Evolutionary conservation across 2,797 vertebrate genomes (phyloP).

Genomic region (Nothura maculosa): DNA sequence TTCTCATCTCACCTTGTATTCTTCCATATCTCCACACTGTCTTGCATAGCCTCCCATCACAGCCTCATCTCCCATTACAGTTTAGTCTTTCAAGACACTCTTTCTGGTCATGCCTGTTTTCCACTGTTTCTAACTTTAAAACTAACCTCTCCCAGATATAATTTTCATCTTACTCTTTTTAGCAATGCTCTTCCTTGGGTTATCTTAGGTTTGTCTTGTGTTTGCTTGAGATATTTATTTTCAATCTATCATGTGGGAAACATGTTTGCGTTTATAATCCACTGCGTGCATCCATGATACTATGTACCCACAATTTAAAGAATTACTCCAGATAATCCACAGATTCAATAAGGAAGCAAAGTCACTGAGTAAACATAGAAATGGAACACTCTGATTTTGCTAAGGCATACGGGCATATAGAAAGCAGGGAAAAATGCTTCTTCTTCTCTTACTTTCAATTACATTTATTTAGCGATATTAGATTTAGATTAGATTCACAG

Average conservation of each 20-base stretch:
- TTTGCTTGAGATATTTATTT: slow-evolving; percentile 5
- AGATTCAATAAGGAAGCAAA: background rate
- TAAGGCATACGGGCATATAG: background rate
- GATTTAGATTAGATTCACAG: background rate
- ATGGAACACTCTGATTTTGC: too few species aligned
- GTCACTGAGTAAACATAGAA: background rate
- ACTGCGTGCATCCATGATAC: background rate
- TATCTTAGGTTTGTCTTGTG: background rate
- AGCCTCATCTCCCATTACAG: background rate
- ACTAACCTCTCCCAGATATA: background rate
- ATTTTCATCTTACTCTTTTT: background rate
- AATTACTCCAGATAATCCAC: background rate
- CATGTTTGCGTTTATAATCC: background rate
- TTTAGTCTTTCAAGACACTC: background rate
- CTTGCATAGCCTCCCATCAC: background rate
- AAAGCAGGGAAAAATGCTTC: background rate
- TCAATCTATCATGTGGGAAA: background rate
- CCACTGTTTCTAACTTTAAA: background rate
- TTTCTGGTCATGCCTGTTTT: background rate
- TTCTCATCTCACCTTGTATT: background rate
- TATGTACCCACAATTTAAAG: background rate
- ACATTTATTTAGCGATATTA: background rate
- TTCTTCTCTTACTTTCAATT: background rate
- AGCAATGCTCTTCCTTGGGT: background rate
- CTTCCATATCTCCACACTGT: background rate